Base-by-base conservation (phyloP, 35 echinoderm and acorn worm genomes). In the Hemicentrotus pulcherrimus region DNA sequence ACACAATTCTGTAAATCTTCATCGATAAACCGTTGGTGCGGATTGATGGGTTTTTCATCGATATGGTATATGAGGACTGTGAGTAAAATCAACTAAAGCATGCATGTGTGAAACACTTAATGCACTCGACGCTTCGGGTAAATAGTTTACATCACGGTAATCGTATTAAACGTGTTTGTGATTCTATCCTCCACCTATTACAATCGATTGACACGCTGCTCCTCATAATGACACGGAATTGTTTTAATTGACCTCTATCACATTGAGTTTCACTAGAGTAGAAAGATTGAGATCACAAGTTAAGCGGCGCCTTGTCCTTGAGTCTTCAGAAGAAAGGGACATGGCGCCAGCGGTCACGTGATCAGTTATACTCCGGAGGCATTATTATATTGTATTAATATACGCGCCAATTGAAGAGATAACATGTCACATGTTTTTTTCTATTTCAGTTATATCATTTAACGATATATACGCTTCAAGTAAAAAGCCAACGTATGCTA, bases 11-110 rank as follows among this genome's bases (percentile, higher is more conserved):
- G 88, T 90, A 48, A 58, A 28, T 93, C n/a, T 93, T 93, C 91
- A 93, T 58, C 91, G 91, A 93, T 93, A 48, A 93, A 31, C n/a
- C 48, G 47, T 93, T 93, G 16, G 91, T 93, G 46, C 91, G 91
- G 13, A 93, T 31, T 58, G 91, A 93, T 58, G 91, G 46, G 32
- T 24, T 93, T 35, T 58, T 93, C 32, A 93, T 93, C 91, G 88
- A 90, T 90, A 19, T 24, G 19, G 28, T 78, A 55, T 47, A 59
- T 10, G 16, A 55, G 32, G 45, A n/a, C 31, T 6, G 5, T 35
- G 88, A 90, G 46, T 28, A 45, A 16, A 90, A 90, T 47, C 88
- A 93, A 55, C 48, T 31, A 93, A 58, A 93, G 46, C 45, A 58
- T 58, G 45, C 46, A 93, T 24, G 91, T 47, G 46, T 90, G 24